These are phyloP conservation scores for Pseudorasbora parva DNA, from an alignment of 2,113 vertebrate species.

Conservation along the genomic window DNA sequence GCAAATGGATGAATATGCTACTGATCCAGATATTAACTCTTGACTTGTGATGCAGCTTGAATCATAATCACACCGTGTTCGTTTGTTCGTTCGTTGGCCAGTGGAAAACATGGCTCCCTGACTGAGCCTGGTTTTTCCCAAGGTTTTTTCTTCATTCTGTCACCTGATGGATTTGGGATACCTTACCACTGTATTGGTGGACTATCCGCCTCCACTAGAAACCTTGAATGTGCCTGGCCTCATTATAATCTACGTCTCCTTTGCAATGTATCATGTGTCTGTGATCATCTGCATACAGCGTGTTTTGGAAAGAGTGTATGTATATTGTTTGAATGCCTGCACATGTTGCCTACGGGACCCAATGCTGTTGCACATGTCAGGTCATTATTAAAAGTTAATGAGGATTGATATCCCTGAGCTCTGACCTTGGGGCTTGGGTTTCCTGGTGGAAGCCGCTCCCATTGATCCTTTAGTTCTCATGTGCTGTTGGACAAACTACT, in stretches of 20 bases:
- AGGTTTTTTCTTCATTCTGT: too few relatives aligned
- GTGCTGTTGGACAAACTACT: constrained; percentile 64
- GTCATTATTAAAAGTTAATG: constrained; percentile 77
- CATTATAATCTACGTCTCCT: constrained; percentile 1
- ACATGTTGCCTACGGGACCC: constrained; percentile 12
- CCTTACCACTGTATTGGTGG: not conserved
- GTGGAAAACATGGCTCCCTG: too few relatives aligned
- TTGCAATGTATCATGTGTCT: constrained; percentile 16
- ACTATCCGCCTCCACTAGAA: not conserved
- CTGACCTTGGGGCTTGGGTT: constrained; percentile 74
- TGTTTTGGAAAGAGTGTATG: constrained; percentile 34
- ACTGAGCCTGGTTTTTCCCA: too few relatives aligned
- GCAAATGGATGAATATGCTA: too few relatives aligned
- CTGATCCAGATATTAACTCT: too few relatives aligned
- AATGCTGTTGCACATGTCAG: constrained; percentile 53
- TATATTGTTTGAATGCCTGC: constrained; percentile 45
- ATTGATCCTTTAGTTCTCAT: constrained; percentile 72
- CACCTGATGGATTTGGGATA: too few relatives aligned
- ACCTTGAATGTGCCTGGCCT: not conserved
- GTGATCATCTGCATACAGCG: constrained; percentile 25
- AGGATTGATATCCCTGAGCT: constrained; percentile 75
- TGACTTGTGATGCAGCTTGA: too few relatives aligned
- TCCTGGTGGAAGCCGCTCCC: constrained; percentile 71
- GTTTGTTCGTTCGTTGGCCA: too few relatives aligned
- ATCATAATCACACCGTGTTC: too few relatives aligned